A percentile compares a stretch with the other conserved stretches of the same genome.
phyloP scores from a whole-genome alignment of 2,888 invertebrate genomes.

The Trachelus iudaicus region DNA sequence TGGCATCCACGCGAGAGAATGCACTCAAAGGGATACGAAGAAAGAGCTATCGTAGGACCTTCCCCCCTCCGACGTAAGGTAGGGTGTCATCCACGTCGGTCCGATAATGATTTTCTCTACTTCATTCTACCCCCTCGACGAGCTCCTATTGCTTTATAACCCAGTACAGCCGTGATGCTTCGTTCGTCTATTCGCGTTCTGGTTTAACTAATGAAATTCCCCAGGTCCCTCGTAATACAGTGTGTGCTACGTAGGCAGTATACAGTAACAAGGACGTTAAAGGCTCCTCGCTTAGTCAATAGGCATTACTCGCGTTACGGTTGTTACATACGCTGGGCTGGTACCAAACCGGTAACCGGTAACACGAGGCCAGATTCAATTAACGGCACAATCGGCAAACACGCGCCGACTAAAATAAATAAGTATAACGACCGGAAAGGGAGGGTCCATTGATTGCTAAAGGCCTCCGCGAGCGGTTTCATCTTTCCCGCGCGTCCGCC shows the following conservation, averaged over 20 bases:
- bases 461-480: neutral
- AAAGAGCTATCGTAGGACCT: neutral
- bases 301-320: neutral
- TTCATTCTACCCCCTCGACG: neutral
- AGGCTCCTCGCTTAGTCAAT: neutral
- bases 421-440: neutral
- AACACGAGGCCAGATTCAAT: constrained; percentile 7
- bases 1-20: neutral
- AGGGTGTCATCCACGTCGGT: neutral
- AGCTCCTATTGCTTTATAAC: neutral
- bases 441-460: neutral
- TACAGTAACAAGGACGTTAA: neutral
- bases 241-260: neutral
- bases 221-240: neutral
- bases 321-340: neutral
- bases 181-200: neutral
- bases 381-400: neutral
- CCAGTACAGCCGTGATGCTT: neutral
- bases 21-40: neutral
- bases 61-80: neutral
- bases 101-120: neutral
- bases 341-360: constrained; percentile 5
- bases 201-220: neutral
- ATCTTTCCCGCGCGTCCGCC: neutral
- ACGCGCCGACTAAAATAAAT: neutral